Evolutionary conservation across 2,888 invertebrate genomes (phyloP).

Genomic region (Silvanus unidentatus): DNA sequence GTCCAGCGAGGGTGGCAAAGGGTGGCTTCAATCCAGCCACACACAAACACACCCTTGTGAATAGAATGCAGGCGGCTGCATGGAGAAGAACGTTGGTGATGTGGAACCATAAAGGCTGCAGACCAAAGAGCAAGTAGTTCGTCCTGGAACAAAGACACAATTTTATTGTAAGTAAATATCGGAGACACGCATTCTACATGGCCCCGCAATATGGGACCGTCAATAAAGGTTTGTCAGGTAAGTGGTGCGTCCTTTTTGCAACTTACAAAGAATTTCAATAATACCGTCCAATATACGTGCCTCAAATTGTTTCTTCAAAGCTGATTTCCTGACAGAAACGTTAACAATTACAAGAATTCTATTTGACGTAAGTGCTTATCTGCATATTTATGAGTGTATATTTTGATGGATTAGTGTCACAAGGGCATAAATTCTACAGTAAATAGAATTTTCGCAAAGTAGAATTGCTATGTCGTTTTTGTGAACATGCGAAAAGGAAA

Average conservation of each 20-base stretch:
- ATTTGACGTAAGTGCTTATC: too few relatives aligned
- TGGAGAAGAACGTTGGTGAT: constrained; percentile 72
- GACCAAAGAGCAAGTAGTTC: constrained; percentile 67
- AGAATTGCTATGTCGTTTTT: too few relatives aligned
- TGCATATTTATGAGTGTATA: too few relatives aligned
- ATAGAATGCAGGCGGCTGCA: constrained; percentile 65
- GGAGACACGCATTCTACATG: too few relatives aligned
- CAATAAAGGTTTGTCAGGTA: background rate
- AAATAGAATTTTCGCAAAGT: too few relatives aligned
- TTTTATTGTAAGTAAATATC: too few relatives aligned
- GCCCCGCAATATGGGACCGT: too few relatives aligned
- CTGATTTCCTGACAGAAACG: too few relatives aligned
- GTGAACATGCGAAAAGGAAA: too few relatives aligned
- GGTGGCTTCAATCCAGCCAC: constrained; percentile 63
- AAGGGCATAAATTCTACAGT: too few relatives aligned
- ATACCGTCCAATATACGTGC: background rate
- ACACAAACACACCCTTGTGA: constrained; percentile 62
- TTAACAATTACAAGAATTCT: too few relatives aligned
- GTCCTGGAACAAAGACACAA: constrained; percentile 51
- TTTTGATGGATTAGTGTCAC: too few relatives aligned
- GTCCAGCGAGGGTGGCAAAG: constrained; percentile 65
- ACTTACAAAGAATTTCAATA: constrained; percentile 2
- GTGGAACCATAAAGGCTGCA: constrained; percentile 75
- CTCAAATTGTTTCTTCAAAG: background rate
- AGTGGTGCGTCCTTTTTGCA: background rate